These are phyloP conservation scores for Hirtodrosophila confusa DNA, from an alignment of 2,888 invertebrate genomes.

Conservation along the genomic window DNA sequence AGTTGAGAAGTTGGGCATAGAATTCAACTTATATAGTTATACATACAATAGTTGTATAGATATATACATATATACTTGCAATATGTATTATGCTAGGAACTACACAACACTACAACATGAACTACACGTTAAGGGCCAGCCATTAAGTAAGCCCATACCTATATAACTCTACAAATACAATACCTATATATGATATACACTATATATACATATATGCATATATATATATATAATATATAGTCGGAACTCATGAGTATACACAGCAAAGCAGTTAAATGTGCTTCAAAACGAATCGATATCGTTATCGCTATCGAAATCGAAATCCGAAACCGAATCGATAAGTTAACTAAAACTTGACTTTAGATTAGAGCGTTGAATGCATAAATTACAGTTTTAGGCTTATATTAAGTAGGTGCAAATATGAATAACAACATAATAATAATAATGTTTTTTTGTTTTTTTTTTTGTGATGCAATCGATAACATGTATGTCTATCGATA, in stretches of 20 bases:
- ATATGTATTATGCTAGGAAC: slow-evolving; percentile 16
- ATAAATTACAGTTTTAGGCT: slow-evolving; percentile 44
- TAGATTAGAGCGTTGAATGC: slow-evolving; percentile 51
- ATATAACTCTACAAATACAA: slow-evolving; percentile 17
- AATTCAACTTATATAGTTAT: slow-evolving; percentile 18
- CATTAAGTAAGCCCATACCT: slow-evolving; percentile 19
- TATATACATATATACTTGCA: slow-evolving; percentile 23
- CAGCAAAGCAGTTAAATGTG: slow-evolving; percentile 16
- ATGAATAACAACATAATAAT: slow-evolving; percentile 6
- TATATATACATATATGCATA: slow-evolving; percentile 6
- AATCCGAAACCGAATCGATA: slow-evolving; percentile 6
- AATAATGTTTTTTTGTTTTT: slow-evolving; percentile 5
- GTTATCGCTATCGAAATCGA: slow-evolving; percentile 16
- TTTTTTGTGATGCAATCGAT: slow-evolving; percentile 34
- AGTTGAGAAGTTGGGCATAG: slow-evolving; percentile 45
- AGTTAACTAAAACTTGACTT: slow-evolving; percentile 12
- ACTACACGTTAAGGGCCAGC: slow-evolving; percentile 32
- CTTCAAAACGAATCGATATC: slow-evolving; percentile 30
- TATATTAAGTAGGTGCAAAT: slow-evolving; percentile 49
- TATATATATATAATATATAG: slow-evolving; percentile 15
- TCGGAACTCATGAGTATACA: slow-evolving; percentile 28
- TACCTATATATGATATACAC: slow-evolving; percentile 9
- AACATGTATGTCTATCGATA: slow-evolving; percentile 5
- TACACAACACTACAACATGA: slow-evolving; percentile 13
- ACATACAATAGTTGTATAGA: slow-evolving; percentile 11